Evolutionary conservation across 2,113 vertebrate genomes (phyloP), one percentile per base, ranked within the genome.

Genomic region (Archilochus colubris): DNA sequence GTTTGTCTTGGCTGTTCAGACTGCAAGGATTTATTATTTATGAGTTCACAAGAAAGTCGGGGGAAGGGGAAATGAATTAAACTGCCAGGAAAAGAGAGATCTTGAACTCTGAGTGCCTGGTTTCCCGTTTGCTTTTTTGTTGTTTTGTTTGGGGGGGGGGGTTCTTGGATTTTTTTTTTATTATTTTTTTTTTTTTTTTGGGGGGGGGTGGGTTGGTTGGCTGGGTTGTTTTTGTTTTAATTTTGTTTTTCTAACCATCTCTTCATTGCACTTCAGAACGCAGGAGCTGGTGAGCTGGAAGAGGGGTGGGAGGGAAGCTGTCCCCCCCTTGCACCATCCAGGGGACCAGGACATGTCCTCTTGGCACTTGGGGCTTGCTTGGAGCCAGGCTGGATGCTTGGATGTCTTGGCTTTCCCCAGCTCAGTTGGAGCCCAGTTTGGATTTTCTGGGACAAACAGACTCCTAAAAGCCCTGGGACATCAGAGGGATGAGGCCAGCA

Each of bases 11-110:
- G 88, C 89, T 88, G 79, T 76, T 84, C 78, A 43, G 91, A 24
- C 68, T 53, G 75, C 57, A 33, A 76, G 89, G 89, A 51, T 82
- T 87, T 84, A 27, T 84, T 82, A 86, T 85, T 94, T 81, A 78
- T 73, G 84, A 86, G 87, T 90, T 91, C 87, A 55, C 85, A 58
- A 70, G 92, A 80, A 94, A 78, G 72, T 40, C 5, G 38, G 86
- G 72, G 82, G 30, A 77, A 33, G 82, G 73, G 61, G 57, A 74
- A 72, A 83, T 30, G 64, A 55, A 93, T 96, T 93, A 81, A 97
- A 84, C 28, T 38, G 66, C 43, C 82, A 93, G 83, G 72, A 68
- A 55, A 86, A 86, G 67, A 54, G 44, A 54, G 67, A 63, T 50
- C 67, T 38, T 48, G 69, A 84, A 44, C 82, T 58, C 9, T 10